Conservation (phyloP, 2,888 invertebrate species). For the Cylindroiulus punctatus region DNA sequence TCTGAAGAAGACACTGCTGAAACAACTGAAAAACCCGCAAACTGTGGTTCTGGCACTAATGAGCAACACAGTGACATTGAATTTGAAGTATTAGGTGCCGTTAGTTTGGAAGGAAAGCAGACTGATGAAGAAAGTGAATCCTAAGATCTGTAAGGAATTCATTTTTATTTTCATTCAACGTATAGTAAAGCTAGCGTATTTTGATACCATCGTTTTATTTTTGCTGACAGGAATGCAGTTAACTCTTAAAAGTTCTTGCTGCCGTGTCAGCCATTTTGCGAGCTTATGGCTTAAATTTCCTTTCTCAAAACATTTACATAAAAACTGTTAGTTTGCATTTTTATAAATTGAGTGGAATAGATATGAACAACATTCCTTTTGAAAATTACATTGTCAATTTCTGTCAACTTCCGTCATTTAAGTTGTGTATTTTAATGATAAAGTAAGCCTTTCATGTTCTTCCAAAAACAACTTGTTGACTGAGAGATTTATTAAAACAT, state of each 20-base stretch:
- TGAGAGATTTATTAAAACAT: not conserved
- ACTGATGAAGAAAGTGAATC: constrained; percentile 37
- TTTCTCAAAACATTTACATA: not conserved
- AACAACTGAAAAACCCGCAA: not conserved
- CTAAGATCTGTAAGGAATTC: not conserved
- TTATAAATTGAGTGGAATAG: constrained; percentile 8
- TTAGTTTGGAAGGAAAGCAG: not conserved
- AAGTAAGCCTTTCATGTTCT: not conserved
- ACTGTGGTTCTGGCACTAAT: not conserved
- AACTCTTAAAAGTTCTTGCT: not conserved
- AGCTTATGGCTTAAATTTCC: not conserved
- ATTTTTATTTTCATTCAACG: not conserved
- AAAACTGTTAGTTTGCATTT: constrained; percentile 25
- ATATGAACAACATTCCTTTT: not conserved
- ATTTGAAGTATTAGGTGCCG: constrained; percentile 53
- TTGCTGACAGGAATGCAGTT: not conserved
- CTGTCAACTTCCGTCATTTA: constrained; percentile 3
- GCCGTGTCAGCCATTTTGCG: not conserved
- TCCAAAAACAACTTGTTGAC: not conserved
- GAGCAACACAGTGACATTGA: constrained; percentile 59
- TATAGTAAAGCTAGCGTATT: not conserved
- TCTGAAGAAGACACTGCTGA: constrained; percentile 39
- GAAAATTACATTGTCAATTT: not conserved
- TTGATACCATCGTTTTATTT: not conserved
- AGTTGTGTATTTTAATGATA: not conserved